phyloP scores from a whole-genome alignment of 53 echinoderm and acorn worm species.

The Hippasteria phrygiana region DNA sequence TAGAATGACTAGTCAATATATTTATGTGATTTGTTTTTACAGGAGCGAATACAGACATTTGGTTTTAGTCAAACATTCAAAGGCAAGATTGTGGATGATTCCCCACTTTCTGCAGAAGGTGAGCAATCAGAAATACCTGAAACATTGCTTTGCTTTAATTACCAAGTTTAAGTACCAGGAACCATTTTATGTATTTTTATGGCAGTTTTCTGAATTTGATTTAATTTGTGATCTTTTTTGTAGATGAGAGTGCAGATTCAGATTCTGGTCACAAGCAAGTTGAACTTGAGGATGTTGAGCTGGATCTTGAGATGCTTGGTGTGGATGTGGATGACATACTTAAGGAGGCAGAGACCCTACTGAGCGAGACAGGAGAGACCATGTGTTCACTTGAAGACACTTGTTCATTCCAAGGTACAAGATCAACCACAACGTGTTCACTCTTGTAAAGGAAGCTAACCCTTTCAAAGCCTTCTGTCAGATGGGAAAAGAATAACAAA shows the following conservation, averaged over 20 bases:
- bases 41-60: conserved; percentile 83
- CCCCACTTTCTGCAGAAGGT: conserved; percentile 31
- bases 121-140: too few relatives aligned
- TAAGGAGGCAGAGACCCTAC: conserved; percentile 53
- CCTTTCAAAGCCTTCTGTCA: background rate
- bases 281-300: conserved; percentile 8
- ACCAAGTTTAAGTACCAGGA: too few relatives aligned
- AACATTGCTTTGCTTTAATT: too few relatives aligned
- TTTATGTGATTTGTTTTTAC: conserved; percentile 9
- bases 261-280: background rate
- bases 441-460: background rate
- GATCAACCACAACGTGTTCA: background rate
- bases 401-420: conserved; percentile 1
- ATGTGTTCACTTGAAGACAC: conserved; percentile 34
- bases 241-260: background rate
- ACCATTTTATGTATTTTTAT: background rate
- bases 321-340: conserved; percentile 61
- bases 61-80: conserved; percentile 84
- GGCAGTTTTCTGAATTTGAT: too few relatives aligned
- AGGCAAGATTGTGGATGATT: conserved; percentile 55
- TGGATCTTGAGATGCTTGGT: conserved; percentile 40
- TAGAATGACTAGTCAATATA: too few relatives aligned
- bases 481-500: too few relatives aligned
- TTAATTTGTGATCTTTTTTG: background rate
- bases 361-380: conserved; percentile 61